Evolutionary conservation across 2,797 vertebrate genomes (phyloP).

Genomic region (Lutjanus campechanus): DNA sequence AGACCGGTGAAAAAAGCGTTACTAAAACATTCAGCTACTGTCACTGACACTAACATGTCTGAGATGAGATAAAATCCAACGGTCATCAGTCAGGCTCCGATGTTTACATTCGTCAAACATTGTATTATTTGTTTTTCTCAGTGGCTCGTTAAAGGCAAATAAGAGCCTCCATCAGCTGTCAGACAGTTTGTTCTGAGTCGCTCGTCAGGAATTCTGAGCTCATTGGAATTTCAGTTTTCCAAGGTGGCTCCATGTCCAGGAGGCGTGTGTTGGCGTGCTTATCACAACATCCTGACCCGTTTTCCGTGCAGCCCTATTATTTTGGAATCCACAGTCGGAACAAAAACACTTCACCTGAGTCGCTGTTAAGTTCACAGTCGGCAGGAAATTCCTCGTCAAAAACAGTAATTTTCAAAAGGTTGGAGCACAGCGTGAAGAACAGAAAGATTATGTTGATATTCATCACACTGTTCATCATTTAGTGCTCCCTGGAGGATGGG

Average conservation of each 20-base stretch:
- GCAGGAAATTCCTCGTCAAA: constrained; percentile 42
- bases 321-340: constrained; percentile 40
- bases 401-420: constrained; percentile 53
- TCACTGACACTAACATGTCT: background rate
- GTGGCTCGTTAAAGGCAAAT: constrained; percentile 46
- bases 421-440: constrained; percentile 1
- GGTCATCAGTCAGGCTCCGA: background rate
- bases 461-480: background rate
- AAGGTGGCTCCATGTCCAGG: constrained; percentile 26
- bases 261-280: constrained; percentile 58
- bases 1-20: background rate
- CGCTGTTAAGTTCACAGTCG: constrained; percentile 23
- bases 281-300: constrained; percentile 39
- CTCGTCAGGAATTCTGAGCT: constrained; percentile 57
- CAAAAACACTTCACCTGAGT: constrained; percentile 29
- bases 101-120: constrained; percentile 52
- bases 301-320: constrained; percentile 50
- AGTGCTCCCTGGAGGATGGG: background rate
- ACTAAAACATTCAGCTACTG: background rate
- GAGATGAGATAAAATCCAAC: background rate
- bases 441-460: constrained; percentile 2
- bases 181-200: constrained; percentile 50
- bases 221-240: constrained; percentile 55
- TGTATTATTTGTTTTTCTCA: constrained; percentile 32
- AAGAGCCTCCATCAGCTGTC: constrained; percentile 38